These are phyloP conservation scores for Drosophila jambulina DNA, from an alignment of 1,140 invertebrate species.

Conservation along the genomic window DNA sequence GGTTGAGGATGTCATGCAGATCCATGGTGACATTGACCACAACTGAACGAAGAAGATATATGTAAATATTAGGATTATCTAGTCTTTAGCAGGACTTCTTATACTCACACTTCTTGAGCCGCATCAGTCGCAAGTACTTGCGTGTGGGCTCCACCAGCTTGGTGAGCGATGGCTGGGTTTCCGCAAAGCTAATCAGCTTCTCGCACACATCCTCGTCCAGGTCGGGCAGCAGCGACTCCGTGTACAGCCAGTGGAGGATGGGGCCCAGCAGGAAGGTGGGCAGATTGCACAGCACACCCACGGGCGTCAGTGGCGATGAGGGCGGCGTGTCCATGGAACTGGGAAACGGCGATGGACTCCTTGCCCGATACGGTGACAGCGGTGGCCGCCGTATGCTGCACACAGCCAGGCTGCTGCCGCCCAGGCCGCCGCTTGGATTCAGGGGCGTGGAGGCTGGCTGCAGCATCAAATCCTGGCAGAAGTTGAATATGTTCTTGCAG, in stretches of 20 bases:
- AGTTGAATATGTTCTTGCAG: constrained; percentile 81
- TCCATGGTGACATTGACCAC: constrained; percentile 88
- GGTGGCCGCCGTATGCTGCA: constrained; percentile 73
- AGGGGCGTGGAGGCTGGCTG: constrained; percentile 48
- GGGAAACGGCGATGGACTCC: constrained; percentile 76
- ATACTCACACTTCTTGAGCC: constrained; percentile 88
- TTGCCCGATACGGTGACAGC: constrained; percentile 71
- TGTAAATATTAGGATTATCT: background rate
- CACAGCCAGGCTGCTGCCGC: constrained; percentile 21
- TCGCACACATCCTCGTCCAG: constrained; percentile 87
- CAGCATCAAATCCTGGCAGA: constrained; percentile 72
- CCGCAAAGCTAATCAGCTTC: constrained; percentile 86
- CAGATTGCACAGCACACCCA: constrained; percentile 82
- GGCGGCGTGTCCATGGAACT: constrained; percentile 80
- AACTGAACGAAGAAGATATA: constrained; percentile 83
- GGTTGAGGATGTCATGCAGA: constrained; percentile 87
- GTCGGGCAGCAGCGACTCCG: constrained; percentile 87
- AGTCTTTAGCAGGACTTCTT: too few relatives aligned
- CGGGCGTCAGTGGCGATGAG: constrained; percentile 77
- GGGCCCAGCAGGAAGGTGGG: constrained; percentile 87
- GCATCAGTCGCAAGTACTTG: constrained; percentile 87
- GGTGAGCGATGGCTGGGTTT: constrained; percentile 86
- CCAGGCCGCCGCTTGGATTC: constrained; percentile 11
- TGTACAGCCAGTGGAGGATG: constrained; percentile 88
- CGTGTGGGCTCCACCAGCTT: constrained; percentile 87